Evolutionary conservation across 2,888 invertebrate species (phyloP).

Genomic region (Diarsia rubi): DNA sequence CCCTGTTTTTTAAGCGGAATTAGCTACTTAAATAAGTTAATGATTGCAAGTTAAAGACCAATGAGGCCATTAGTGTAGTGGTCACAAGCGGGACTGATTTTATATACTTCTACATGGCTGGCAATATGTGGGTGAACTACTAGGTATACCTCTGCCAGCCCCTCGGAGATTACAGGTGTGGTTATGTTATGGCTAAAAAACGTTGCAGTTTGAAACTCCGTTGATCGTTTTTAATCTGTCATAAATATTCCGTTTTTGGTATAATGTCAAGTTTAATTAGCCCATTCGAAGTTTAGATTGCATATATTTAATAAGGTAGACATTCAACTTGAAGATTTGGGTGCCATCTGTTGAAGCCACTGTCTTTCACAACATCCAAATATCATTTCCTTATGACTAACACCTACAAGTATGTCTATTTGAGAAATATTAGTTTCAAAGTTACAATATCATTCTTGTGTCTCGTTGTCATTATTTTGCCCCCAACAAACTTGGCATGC

Average conservation of each 20-base stretch:
- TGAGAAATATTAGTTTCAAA: constrained; percentile 2
- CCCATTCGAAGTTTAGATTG: constrained; percentile 31
- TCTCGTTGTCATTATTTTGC: not conserved
- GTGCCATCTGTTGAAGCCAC: constrained; percentile 18
- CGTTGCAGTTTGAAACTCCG: not conserved
- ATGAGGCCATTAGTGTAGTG: too few species aligned
- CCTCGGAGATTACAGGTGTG: too few species aligned
- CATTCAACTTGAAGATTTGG: constrained; percentile 42
- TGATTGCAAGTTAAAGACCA: too few species aligned
- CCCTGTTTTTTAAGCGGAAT: constrained; percentile 43
- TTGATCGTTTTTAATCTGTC: not conserved
- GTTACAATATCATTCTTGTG: not conserved
- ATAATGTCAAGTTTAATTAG: constrained; percentile 49
- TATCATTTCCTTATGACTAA: constrained; percentile 38
- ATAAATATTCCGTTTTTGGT: constrained; percentile 39
- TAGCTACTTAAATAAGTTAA: not conserved
- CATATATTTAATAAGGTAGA: constrained; percentile 13
- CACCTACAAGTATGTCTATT: not conserved
- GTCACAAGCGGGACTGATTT: too few species aligned
- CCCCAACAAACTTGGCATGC: not conserved
- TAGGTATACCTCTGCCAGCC: too few species aligned
- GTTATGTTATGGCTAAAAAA: not conserved
- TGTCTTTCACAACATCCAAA: constrained; percentile 33
- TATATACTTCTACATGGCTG: too few species aligned
- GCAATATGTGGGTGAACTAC: too few species aligned